Evolutionary conservation across 2,797 vertebrate species (phyloP), one percentile per base, ranked within the genome.

Genomic region (Acipenser transmontanus): DNA sequence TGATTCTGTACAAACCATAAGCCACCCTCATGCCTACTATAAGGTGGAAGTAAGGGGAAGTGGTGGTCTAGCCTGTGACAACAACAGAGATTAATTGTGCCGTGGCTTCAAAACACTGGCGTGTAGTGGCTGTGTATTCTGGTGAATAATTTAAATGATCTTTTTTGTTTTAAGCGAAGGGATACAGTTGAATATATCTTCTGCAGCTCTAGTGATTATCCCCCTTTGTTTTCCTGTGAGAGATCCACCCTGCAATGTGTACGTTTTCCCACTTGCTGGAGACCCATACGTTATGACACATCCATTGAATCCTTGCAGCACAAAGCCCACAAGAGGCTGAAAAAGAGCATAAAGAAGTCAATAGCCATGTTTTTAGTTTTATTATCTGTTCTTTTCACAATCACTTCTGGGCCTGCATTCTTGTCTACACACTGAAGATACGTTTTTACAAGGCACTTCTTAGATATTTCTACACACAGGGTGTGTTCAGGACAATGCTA

Each of bases 111-210:
- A 34, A 34, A 34, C 34, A 34, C 4, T 34, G 34, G 34, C 34
- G 4, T 34, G 4, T 34, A 34, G 34, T 34, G 34, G 34, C 34
- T 34, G 34, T 34, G 34, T 34, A 34, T 34, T 34, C 34, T 4
- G 34, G 34, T 34, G 34, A 34, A 34, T 34, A 34, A 34, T 34
- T 34, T 34, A 34, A 34, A 34, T 34, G 2, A 63, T 20, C n/a
- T 67, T 54, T 57, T 63, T 66, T 17, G 17, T 17, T 54, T 11
- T 34, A 49, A 34, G 50, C 4, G 6, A 48, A 62, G 51, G 70
- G 72, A 77, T 78, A 82, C 77, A 72, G 69, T 47, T 68, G 14
- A 81, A 81, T 65, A 82, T 73, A 67, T 82, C 77, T 20, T 82
- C 79, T 17, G 77, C 74, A 49, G 74, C 72, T 4, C 64, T 65